These are phyloP conservation scores for Ashinkailepas kermadecensis DNA, from an alignment of 2,888 invertebrate genomes.

Conservation along the genomic window DNA sequence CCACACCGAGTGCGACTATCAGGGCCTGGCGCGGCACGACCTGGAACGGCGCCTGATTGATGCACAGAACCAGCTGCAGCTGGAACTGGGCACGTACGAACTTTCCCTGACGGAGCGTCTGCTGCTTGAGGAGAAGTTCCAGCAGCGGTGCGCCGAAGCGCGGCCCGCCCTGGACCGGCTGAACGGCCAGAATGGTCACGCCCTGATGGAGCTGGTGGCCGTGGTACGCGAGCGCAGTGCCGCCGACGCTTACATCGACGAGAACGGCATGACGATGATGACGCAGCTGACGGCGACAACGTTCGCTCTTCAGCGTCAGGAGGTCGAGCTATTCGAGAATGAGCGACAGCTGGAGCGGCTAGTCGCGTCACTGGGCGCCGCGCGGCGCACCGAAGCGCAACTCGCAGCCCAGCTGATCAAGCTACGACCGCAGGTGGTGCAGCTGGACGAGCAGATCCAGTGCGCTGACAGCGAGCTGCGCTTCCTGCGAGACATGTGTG, in stretches of 20 bases:
- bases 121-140: background rate
- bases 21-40: background rate
- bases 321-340: background rate
- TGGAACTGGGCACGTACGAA: background rate
- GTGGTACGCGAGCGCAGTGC: background rate
- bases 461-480: slow-evolving; percentile 1
- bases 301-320: background rate
- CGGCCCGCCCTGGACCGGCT: background rate
- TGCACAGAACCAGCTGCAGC: background rate
- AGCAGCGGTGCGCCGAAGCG: background rate
- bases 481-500: background rate
- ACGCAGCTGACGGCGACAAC: background rate
- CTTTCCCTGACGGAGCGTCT: background rate
- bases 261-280: background rate
- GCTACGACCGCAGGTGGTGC: background rate
- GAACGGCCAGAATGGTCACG: background rate
- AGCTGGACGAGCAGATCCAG: background rate
- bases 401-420: background rate
- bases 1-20: background rate
- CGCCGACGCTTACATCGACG: background rate
- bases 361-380: background rate
- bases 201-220: background rate
- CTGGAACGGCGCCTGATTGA: background rate
- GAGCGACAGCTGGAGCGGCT: background rate
- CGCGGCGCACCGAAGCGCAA: background rate